Base-by-base conservation (phyloP, 2,888 invertebrate genomes). In the Macrosoma leucophasiata region DNA sequence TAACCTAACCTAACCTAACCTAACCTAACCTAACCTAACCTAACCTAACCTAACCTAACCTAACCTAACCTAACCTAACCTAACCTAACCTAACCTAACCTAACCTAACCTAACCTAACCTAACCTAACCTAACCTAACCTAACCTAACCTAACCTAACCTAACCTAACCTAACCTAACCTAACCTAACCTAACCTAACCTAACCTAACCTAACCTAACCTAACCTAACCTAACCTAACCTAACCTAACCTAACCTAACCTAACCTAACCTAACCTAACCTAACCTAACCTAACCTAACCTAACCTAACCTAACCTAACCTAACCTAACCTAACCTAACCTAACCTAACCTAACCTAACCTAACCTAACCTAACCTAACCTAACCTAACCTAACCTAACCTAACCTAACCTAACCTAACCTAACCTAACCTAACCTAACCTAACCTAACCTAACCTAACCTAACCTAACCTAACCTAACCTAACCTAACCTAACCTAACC, bases 391-490 rank as follows among this genome's bases (percentile, higher is more conserved):
- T 11, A 41, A 41, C 41, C 38, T 41, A 41, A 41, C 40, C 42
- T 43, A 43, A 43, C 42, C 42, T 43, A 43, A 43, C 43, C 43
- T 44, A 44, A 44, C 46, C 46, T 45, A 41, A 41, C 44, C 36
- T 26, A 41, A 39, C 35, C 36, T 35, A 35, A 40, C 36, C 36
- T 35, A 39, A 35, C 34, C 34, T 31, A 35, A 36, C 36, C 35
- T 32, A 40, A 31, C 36, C 36, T 29, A 36, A 36, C 40, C 36
- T 30, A 41, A 29, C 39, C 42, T 39, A 42, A 39, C 42, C 42
- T 38, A 41, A 37, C 41, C 41, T 37, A 40, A 40, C 40, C 41
- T 31, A 38, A 40, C 35, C 43, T 36, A 41, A 39, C 39, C 42
- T 37, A 41, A 35, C 42, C 38, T 38, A 46, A 37, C 42, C 40